Percentiles rank a stretch among this genome's conserved stretches.
phyloP scores from a whole-genome alignment of 2,113 vertebrate species.

The Grallaria varia region DNA sequence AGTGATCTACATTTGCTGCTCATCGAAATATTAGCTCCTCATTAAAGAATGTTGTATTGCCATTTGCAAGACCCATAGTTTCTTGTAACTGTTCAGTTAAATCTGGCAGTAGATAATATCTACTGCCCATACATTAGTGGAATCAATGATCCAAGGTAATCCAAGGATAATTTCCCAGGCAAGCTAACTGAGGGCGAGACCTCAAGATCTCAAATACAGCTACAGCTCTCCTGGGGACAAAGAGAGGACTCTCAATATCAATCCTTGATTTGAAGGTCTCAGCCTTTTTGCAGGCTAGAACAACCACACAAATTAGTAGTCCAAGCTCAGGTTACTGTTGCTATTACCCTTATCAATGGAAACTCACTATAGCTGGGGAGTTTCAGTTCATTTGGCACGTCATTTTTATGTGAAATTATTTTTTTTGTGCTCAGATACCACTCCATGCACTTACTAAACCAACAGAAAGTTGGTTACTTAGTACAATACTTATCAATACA shows the following conservation, averaged over 20 bases:
- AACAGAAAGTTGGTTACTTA: neutral
- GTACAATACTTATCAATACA: neutral
- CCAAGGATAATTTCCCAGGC: conserved; percentile 61
- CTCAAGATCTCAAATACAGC: conserved; percentile 11
- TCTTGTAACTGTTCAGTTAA: conserved; percentile 40
- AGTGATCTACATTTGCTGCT: neutral
- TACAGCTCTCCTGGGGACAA: conserved; percentile 14
- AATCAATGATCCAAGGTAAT: conserved; percentile 59
- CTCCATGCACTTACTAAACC: neutral
- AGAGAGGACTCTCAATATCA: neutral
- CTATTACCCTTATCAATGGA: neutral
- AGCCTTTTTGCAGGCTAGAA: neutral
- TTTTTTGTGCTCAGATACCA: neutral
- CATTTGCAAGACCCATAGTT: neutral
- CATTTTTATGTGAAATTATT: neutral
- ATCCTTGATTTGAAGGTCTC: conserved; percentile 31
- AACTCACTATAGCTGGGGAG: neutral
- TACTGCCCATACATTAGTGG: conserved; percentile 30
- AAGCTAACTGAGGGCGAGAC: conserved; percentile 45
- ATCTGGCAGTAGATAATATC: neutral
- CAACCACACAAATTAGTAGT: neutral
- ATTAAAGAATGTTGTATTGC: conserved; percentile 10
- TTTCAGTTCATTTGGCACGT: neutral
- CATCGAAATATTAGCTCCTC: neutral
- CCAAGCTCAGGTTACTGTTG: neutral